Evolutionary conservation across 1,140 invertebrate species (phyloP).

Genomic region (Philaenus spumarius): DNA sequence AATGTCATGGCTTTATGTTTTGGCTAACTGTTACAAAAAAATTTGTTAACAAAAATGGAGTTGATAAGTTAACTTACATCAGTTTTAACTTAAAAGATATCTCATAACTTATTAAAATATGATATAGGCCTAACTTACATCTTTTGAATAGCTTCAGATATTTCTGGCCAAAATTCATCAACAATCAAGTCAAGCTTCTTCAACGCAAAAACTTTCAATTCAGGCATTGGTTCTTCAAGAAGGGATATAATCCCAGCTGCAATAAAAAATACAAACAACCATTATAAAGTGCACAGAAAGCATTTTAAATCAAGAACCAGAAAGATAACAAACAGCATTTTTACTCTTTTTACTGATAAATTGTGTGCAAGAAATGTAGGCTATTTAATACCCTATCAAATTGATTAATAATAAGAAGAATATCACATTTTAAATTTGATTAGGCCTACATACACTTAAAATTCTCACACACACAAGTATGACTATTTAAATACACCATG

Average conservation of each 20-base stretch:
- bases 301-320: neutral
- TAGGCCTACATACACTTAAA: too few species aligned
- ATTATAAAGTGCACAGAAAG: constrained; percentile 7
- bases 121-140: constrained; percentile 54
- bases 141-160: constrained; percentile 95
- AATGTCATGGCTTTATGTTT: too few species aligned
- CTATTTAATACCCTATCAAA: too few species aligned
- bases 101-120: too few species aligned
- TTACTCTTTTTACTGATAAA: too few species aligned
- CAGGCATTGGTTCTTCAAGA: constrained; percentile 85
- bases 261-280: constrained; percentile 32
- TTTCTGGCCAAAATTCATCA: constrained; percentile 98
- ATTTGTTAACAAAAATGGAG: neutral
- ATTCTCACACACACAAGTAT: too few species aligned
- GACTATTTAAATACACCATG: too few species aligned
- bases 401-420: too few species aligned
- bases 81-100: too few species aligned
- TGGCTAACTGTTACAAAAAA: constrained; percentile 13
- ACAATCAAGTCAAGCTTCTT: constrained; percentile 90
- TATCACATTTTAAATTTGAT: too few species aligned
- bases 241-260: constrained; percentile 91
- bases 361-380: too few species aligned
- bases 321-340: neutral
- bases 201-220: constrained; percentile 88
- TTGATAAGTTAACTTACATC: too few species aligned